Evolutionary conservation across 64 coral and sea anemone species (phyloP).

Genomic region (Acropora tenuis): DNA sequence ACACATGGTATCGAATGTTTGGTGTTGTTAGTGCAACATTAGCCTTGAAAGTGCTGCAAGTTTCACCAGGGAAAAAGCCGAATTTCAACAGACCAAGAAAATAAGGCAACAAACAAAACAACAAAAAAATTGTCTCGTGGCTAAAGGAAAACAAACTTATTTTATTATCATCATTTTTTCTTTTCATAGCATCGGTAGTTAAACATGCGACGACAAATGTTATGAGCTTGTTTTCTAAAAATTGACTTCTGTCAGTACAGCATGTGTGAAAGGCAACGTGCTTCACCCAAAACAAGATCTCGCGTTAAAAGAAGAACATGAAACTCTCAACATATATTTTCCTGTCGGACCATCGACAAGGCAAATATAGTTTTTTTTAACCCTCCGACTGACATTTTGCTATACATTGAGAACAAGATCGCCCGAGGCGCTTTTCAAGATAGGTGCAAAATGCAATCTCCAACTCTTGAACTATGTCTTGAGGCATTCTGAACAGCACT

Average conservation of each 20-base stretch:
- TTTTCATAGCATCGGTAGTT: not conserved
- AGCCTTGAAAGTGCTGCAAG: too few species aligned
- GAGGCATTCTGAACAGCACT: not conserved
- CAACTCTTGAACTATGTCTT: not conserved
- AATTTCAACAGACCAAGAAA: not conserved
- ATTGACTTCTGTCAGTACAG: not conserved
- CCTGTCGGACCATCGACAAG: too few species aligned
- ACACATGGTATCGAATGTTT: not conserved
- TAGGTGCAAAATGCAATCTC: not conserved
- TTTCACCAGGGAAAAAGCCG: constrained; percentile 19
- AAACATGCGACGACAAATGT: constrained; percentile 16
- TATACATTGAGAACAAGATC: not conserved
- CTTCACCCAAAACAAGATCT: not conserved
- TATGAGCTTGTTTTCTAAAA: constrained; percentile 12
- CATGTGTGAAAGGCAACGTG: not conserved
- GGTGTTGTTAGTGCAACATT: not conserved
- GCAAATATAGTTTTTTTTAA: not conserved
- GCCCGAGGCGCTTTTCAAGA: not conserved
- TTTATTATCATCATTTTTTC: not conserved
- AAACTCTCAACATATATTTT: not conserved
- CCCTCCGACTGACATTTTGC: not conserved
- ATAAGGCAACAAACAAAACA: not conserved
- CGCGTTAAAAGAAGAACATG: not conserved
- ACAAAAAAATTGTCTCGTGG: constrained; percentile 5
- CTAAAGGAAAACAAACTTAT: not conserved